These are phyloP conservation scores for Sebastes elongatus DNA, from an alignment of 2,797 vertebrate genomes.

Conservation along the genomic window DNA sequence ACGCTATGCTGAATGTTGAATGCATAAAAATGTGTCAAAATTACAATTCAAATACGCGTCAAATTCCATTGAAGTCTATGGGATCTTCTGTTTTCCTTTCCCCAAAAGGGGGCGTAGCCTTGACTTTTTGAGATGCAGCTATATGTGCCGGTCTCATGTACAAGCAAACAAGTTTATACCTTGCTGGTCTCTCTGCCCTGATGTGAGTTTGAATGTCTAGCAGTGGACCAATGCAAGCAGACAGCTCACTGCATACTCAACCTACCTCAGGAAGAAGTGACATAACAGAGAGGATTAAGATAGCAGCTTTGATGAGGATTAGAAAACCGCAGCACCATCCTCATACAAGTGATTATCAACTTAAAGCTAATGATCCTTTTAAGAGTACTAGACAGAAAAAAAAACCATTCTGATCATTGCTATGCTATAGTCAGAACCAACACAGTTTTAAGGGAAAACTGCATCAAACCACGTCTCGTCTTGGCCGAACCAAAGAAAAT, in stretches of 20 bases:
- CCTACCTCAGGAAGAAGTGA: not conserved
- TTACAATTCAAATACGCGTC: too few relatives aligned
- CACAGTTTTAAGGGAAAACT: not conserved
- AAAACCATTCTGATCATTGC: not conserved
- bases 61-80: too few relatives aligned
- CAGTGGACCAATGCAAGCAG: not conserved
- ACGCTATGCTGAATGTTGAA: too few relatives aligned
- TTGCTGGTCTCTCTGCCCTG: not conserved
- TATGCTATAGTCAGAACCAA: not conserved
- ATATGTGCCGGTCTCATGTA: not conserved
- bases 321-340: not conserved
- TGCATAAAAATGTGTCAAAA: too few relatives aligned
- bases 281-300: conserved; percentile 8
- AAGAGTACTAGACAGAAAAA: not conserved
- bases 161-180: not conserved
- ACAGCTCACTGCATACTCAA: not conserved
- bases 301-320: conserved; percentile 8
- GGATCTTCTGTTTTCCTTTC: too few relatives aligned
- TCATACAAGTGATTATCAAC: not conserved
- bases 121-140: too few relatives aligned
- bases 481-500: conserved; percentile 30
- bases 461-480: conserved; percentile 18
- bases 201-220: not conserved
- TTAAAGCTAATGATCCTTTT: not conserved
- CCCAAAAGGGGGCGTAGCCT: too few relatives aligned